Evolutionary conservation across 2,888 invertebrate species (phyloP), one percentile per base, ranked within the genome.

Genomic region (Volucella inanis): DNA sequence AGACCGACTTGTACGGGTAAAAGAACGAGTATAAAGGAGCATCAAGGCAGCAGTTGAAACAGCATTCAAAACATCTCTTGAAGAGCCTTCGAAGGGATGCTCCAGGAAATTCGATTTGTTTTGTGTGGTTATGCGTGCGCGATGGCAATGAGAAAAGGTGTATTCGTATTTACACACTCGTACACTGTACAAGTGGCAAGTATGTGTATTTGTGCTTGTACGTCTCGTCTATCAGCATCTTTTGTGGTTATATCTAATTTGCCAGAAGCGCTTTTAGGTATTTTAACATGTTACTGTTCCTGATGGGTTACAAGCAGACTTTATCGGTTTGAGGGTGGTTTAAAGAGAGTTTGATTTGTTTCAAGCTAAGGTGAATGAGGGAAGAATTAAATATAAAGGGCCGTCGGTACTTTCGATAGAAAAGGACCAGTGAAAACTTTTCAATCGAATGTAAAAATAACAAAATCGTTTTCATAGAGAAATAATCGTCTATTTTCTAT

Each of bases 211-310:
- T 31, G 31, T 31, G 31, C 31, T 31, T 1, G 31, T 31, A 31
- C 31, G 4, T 31, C 31, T 31, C 31, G 31, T 31, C 38, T 43
- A 67, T 76, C 71, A 76, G 85, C 70, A 77, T 85, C 81, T 85
- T 77, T 81, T 85, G 72, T 31, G 85, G 81, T 81, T 81, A 77
- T 81, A 81, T 85, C 85, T 85, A 85, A 81, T 81, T 77, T 72
- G 72, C 85, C 72, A 12, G 22, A 52, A 81, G 85, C 81, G 61
- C 67, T 85, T 85, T 76, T 81, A 70, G 67, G 61, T 70, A 79
- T 80, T 84, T 70, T 57, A 84, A 75, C 72, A 75, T 79, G 52
- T 10, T 47, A 47, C 70, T 75, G 74, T 70, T 57, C 18, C n/a
- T 52, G 71, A 71, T 41, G 41, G 59, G 49, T 49, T 31, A 31